Conservation (phyloP, 2,888 invertebrate species). For the Blomia tropicalis region DNA sequence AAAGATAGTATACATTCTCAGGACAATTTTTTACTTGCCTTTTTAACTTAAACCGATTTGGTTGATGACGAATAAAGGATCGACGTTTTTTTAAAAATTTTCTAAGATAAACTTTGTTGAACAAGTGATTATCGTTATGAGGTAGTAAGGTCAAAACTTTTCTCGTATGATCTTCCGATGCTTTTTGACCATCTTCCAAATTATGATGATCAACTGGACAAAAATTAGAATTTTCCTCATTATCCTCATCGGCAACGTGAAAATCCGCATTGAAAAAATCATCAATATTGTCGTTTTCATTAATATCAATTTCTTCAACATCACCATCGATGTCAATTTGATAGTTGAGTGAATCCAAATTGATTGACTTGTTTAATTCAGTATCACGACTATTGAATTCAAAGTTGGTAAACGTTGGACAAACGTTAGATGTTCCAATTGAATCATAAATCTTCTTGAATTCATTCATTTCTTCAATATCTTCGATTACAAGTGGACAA, state of each 20-base stretch:
- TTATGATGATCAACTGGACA: background rate
- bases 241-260: background rate
- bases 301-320: constrained; percentile 18
- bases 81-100: background rate
- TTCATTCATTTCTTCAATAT: background rate
- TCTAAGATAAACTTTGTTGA: background rate
- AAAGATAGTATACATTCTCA: background rate
- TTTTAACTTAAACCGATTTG: background rate
- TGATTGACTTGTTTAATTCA: constrained; percentile 7
- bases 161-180: no score
- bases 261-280: background rate
- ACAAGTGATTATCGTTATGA: background rate
- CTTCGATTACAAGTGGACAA: no score
- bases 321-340: constrained; percentile 17
- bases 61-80: no score
- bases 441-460: background rate
- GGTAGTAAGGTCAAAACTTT: background rate
- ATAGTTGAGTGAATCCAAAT: constrained; percentile 2
- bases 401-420: constrained; percentile 13
- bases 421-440: background rate
- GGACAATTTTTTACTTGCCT: constrained; percentile 2
- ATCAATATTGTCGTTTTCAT: constrained; percentile 9
- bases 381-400: constrained; percentile 18
- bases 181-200: background rate
- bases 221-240: background rate